Conservation (phyloP, 1,140 invertebrate genomes). For the Microplitis mediator region DNA sequence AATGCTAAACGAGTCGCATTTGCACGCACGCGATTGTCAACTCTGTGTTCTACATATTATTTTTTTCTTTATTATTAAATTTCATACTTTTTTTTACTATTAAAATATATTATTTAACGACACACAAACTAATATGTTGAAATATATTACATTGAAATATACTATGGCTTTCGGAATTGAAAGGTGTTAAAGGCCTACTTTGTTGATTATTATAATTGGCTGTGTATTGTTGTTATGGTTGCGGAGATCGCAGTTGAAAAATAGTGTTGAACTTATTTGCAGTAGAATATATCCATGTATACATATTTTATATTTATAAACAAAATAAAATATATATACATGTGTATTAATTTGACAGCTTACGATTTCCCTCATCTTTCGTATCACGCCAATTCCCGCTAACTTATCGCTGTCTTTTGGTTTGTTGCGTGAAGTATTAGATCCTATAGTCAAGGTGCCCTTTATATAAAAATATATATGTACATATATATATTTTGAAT, state of each 20-base stretch:
- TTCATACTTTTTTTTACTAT: background rate
- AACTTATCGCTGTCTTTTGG: slow-evolving; percentile 49
- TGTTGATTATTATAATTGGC: slow-evolving; percentile 15
- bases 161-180: slow-evolving; percentile 3
- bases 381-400: slow-evolving; percentile 45
- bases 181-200: slow-evolving; percentile 1
- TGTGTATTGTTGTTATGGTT: slow-evolving; percentile 61
- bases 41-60: background rate
- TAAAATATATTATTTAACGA: background rate
- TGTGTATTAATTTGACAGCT: slow-evolving; percentile 61
- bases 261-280: slow-evolving; percentile 64
- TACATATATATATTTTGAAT: no score
- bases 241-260: slow-evolving; percentile 61
- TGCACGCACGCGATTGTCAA: slow-evolving; percentile 23
- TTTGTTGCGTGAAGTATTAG: slow-evolving; percentile 52
- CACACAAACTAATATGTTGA: background rate
- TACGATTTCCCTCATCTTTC: slow-evolving; percentile 53
- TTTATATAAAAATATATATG: no score
- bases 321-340: no score
- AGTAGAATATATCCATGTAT: slow-evolving; percentile 54
- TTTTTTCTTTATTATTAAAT: background rate
- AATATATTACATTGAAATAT: no score
- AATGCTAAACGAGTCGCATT: slow-evolving; percentile 15
- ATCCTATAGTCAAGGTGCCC: background rate
- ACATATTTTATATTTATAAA: no score